Evolutionary conservation across 2,888 invertebrate genomes (phyloP).

Genomic region (Melieria omissa): DNA sequence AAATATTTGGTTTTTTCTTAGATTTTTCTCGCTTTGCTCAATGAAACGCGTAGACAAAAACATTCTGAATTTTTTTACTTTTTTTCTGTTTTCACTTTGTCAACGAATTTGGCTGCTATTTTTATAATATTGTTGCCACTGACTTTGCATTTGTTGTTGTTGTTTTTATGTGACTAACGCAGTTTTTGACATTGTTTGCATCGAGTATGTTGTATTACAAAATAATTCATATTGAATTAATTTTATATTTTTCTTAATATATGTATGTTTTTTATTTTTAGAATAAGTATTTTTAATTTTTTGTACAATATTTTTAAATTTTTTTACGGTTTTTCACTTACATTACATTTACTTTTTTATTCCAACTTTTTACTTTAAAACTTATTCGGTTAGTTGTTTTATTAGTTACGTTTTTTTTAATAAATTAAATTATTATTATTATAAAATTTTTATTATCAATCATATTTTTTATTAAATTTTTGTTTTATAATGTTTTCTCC

Average conservation of each 20-base stretch:
- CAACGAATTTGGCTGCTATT: neutral
- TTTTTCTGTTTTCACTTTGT: neutral
- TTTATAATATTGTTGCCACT: neutral
- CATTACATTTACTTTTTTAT: slow-evolving; percentile 1
- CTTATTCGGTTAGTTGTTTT: slow-evolving; percentile 2
- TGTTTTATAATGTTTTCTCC: neutral
- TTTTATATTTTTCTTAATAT: neutral
- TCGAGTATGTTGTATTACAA: neutral
- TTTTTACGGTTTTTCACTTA: slow-evolving; percentile 3
- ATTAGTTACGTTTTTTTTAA: slow-evolving; percentile 6
- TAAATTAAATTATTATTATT: slow-evolving; percentile 8
- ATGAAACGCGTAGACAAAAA: neutral
- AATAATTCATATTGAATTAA: neutral
- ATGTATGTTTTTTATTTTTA: neutral
- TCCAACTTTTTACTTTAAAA: neutral
- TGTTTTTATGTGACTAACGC: neutral
- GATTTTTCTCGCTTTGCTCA: neutral
- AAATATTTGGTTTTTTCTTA: neutral
- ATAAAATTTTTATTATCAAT: slow-evolving; percentile 10
- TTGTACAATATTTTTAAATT: slow-evolving; percentile 10
- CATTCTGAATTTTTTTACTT: neutral
- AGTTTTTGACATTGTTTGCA: neutral
- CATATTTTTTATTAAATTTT: neutral
- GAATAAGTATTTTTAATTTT: slow-evolving; percentile 1
- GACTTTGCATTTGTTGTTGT: neutral